Conservation (phyloP, 2,888 invertebrate species). For the Spodoptera picta region DNA sequence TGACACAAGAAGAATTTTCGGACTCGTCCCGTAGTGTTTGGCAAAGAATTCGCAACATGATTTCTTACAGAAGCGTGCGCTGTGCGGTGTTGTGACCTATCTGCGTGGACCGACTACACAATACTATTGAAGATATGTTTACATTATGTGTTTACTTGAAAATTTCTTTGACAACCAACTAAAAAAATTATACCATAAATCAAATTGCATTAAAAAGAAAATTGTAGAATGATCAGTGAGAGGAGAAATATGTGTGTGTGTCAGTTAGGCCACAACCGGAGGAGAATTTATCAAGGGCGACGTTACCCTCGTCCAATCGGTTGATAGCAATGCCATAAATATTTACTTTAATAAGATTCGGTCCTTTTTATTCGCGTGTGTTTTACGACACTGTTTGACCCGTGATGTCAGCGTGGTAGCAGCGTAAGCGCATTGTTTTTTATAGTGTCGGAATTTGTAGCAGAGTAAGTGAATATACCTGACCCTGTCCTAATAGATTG, state of each 20-base stretch:
- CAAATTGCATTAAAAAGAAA: slow-evolving; percentile 72
- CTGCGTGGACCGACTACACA: slow-evolving; percentile 26
- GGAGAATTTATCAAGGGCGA: slow-evolving; percentile 86
- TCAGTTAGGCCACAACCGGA: slow-evolving; percentile 79
- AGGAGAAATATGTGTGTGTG: slow-evolving; percentile 79
- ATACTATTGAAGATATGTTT: slow-evolving; percentile 57
- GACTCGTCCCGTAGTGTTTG: slow-evolving; percentile 50
- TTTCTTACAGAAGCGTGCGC: slow-evolving; percentile 49
- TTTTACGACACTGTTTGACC: slow-evolving; percentile 85
- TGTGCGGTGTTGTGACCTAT: slow-evolving; percentile 44
- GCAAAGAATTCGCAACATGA: slow-evolving; percentile 45
- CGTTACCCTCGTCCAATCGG: slow-evolving; percentile 86
- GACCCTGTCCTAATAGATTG: slow-evolving; percentile 60
- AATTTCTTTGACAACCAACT: slow-evolving; percentile 69
- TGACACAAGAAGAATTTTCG: slow-evolving; percentile 64
- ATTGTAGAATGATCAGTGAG: slow-evolving; percentile 79
- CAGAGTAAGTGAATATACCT: slow-evolving; percentile 68
- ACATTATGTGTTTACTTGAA: slow-evolving; percentile 57
- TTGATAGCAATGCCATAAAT: slow-evolving; percentile 88
- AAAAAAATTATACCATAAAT: slow-evolving; percentile 82
- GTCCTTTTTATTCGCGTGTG: slow-evolving; percentile 85
- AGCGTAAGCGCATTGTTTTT: slow-evolving; percentile 78
- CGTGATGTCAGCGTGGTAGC: slow-evolving; percentile 77
- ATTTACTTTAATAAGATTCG: slow-evolving; percentile 89
- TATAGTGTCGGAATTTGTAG: slow-evolving; percentile 73